Evolutionary conservation across 2,113 vertebrate genomes (phyloP).

Genomic region (Calidris pugnax): DNA sequence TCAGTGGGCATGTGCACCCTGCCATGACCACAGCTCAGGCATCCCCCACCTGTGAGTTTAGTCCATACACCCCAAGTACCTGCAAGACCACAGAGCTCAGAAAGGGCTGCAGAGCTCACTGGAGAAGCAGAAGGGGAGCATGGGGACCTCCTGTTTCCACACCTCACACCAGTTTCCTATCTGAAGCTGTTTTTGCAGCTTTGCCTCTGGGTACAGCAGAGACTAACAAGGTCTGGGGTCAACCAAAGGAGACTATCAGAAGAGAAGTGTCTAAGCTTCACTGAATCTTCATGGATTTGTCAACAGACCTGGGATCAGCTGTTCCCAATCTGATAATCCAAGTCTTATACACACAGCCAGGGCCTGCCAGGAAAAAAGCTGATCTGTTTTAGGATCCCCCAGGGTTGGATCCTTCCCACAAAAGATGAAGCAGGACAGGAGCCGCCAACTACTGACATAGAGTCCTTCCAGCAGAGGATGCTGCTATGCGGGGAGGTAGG

Average conservation of each 20-base stretch:
- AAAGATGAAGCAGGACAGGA: not conserved
- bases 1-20: not conserved
- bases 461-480: not conserved
- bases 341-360: not conserved
- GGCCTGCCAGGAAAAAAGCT: not conserved
- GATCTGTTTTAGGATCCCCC: not conserved
- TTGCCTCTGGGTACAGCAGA: not conserved
- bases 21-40: rapidly evolving
- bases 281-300: constrained; percentile 4
- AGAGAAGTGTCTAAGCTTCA: not conserved
- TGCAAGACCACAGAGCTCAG: not conserved
- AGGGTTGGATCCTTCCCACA: not conserved
- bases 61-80: not conserved
- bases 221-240: constrained; percentile 13
- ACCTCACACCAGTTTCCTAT: not conserved
- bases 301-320: constrained; percentile 28
- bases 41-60: not conserved
- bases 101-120: not conserved
- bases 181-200: not conserved
- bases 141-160: not conserved
- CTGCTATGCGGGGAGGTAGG: not conserved
- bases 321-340: constrained; percentile 26
- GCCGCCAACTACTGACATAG: rapidly evolving
- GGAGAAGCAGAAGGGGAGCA: not conserved
- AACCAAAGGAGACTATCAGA: not conserved